Conservation (phyloP, 2,797 vertebrate genomes). For the Cetoscarus ocellatus region DNA sequence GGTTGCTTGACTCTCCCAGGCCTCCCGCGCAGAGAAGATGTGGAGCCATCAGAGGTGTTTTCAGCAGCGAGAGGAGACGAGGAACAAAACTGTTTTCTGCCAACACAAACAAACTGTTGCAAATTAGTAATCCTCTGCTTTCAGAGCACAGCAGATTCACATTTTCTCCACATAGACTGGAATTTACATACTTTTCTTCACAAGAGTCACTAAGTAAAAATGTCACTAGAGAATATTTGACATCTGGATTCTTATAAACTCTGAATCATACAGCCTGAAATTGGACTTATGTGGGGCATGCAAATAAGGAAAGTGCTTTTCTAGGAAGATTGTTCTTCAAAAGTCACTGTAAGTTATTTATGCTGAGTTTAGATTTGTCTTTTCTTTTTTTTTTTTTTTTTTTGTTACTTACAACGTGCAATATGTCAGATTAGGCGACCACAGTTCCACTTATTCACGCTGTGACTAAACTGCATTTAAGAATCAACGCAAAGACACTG, state of each 20-base stretch:
- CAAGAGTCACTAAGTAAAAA: not conserved
- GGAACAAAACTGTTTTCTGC: constrained; percentile 18
- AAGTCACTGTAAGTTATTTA: no score
- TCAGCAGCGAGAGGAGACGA: constrained; percentile 9
- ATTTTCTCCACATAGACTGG: not conserved
- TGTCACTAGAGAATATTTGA: constrained; percentile 8
- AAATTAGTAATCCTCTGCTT: constrained; percentile 12
- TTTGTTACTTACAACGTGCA: no score
- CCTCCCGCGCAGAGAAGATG: constrained; percentile 30
- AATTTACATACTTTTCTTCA: not conserved
- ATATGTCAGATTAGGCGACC: no score
- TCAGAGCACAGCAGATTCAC: not conserved
- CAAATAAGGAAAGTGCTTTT: not conserved
- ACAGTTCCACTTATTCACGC: no score
- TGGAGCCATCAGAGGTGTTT: constrained; percentile 44
- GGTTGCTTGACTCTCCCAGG: constrained; percentile 26
- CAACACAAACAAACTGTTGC: constrained; percentile 20
- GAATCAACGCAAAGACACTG: no score
- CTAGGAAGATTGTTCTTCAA: no score
- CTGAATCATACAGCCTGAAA: not conserved
- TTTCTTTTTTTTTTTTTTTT: no score
- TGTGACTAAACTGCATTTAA: no score
- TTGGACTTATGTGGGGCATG: not conserved
- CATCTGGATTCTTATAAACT: not conserved
- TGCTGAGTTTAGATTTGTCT: no score